These are phyloP conservation scores for Pelobates cultripes DNA, from an alignment of 2,797 vertebrate species.

Conservation along the genomic window DNA sequence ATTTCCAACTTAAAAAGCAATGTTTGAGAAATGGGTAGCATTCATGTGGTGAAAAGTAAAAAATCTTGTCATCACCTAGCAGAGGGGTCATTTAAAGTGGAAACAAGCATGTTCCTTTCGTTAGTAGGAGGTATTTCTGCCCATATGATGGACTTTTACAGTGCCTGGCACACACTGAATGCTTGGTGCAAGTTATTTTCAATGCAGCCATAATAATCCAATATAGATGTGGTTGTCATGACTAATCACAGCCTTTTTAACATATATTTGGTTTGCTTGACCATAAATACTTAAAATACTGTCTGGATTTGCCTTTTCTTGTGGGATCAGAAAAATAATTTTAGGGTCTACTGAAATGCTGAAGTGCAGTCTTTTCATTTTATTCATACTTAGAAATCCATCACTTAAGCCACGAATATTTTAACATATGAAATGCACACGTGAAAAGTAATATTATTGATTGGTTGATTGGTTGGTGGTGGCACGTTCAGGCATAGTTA, in stretches of 20 bases:
- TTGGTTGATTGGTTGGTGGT: too few relatives aligned
- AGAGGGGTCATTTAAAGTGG: slow-evolving; percentile 8
- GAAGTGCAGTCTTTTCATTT: slow-evolving; percentile 22
- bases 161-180: slow-evolving; percentile 26
- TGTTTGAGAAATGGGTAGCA: not conserved
- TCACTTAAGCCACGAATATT: too few relatives aligned
- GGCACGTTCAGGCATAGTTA: too few relatives aligned
- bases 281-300: slow-evolving; percentile 45
- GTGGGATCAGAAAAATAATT: slow-evolving; percentile 36
- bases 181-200: slow-evolving; percentile 24
- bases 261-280: slow-evolving; percentile 29
- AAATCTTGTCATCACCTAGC: slow-evolving; percentile 11
- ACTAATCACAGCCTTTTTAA: slow-evolving; percentile 49
- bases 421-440: too few relatives aligned
- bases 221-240: slow-evolving; percentile 46
- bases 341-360: slow-evolving; percentile 47
- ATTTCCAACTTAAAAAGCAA: slow-evolving; percentile 42
- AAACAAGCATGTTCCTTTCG: not conserved
- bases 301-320: slow-evolving; percentile 49
- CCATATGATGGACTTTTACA: slow-evolving; percentile 15
- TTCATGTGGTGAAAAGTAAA: slow-evolving; percentile 32
- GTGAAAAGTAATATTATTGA: too few relatives aligned
- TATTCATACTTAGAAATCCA: too few relatives aligned
- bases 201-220: slow-evolving; percentile 46
- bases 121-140: slow-evolving; percentile 18